phyloP scores from a whole-genome alignment of 2,113 vertebrate genomes.

The Oncorhynchus mykiss region DNA sequence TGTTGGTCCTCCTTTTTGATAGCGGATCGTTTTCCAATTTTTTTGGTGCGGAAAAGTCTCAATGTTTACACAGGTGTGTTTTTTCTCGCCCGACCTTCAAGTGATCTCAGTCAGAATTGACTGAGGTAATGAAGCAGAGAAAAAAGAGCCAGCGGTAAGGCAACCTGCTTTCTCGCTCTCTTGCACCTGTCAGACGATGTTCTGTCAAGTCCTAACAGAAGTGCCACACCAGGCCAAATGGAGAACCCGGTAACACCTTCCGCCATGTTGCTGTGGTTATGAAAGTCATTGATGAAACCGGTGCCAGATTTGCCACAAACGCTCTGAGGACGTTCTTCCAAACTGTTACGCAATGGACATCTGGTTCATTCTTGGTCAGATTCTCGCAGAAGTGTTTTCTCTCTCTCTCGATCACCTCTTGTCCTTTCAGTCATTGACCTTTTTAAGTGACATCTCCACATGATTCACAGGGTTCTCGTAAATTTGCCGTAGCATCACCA shows the following conservation, averaged over 20 bases:
- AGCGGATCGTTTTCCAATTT: neutral
- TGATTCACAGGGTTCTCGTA: neutral
- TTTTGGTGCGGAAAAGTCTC: neutral
- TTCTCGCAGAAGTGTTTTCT: neutral
- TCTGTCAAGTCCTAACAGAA: neutral
- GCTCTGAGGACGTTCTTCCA: neutral
- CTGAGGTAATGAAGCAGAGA: neutral
- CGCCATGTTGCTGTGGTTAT: neutral
- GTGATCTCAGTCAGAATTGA: neutral
- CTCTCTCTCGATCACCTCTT: neutral
- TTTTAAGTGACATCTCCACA: neutral
- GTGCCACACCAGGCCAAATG: neutral
- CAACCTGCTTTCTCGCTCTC: neutral
- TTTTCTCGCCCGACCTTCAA: neutral
- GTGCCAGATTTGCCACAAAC: no score
- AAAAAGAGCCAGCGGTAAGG: neutral
- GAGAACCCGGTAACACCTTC: neutral
- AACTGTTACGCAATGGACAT: conserved; percentile 3
- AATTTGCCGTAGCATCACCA: neutral
- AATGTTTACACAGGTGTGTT: conserved; percentile 4
- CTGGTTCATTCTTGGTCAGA: conserved; percentile 7
- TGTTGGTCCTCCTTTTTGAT: neutral
- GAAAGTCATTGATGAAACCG: neutral
- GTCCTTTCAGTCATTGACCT: conserved; percentile 8
- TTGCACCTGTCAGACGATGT: conserved; percentile 3